Base-by-base conservation (phyloP, 2,888 invertebrate species). In the Cheiracanthium punctorium region DNA sequence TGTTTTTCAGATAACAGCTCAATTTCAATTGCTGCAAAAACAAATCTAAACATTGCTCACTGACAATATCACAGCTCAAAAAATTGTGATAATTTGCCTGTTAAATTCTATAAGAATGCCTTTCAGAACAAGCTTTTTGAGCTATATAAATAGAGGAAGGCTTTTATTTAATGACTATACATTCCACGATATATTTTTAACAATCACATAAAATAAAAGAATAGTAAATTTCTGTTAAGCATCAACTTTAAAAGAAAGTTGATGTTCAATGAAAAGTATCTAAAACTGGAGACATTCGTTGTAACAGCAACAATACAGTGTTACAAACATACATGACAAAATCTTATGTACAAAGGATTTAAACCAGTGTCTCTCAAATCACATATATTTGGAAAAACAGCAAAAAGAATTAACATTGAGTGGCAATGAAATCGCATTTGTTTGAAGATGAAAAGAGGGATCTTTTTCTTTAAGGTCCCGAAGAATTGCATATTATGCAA, bases 211-310 rank as follows among this genome's bases (percentile, higher is more conserved):
- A 48, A 2, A 7, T 48, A 48, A n/a, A 2, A 17, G 17, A 17
- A 17, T 7, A 48, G 8, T 2, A 48, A 48, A 10, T 48, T 48
- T 48, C 1, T 10, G 17, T n/a, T n/a, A n/a, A n/a, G n/a, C n/a
- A n/a, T n/a, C n/a, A n/a, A n/a, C n/a, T n/a, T n/a, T n/a, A n/a
- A n/a, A n/a, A 58, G 1, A 58, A 58, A 74, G 58, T 70, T 69
- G 75, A 82, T 73, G 70, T 75, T 67, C 58, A 82, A 75, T 75
- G 41, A 33, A 43, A 43, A 33, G 4, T 65, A 72, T 29, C 77
- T 77, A 73, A 84, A 72, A 77, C 32, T 48, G 65, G 65, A 32
- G 52, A n/a, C 30, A 32, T 84, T 84, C 82, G 82, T 77, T 84
- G 82, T 84, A 58, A 67, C 77, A 37, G 28, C 33, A 70, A 37